These are phyloP conservation scores for Bombus breviceps DNA, from an alignment of 1,140 invertebrate species.

Conservation along the genomic window DNA sequence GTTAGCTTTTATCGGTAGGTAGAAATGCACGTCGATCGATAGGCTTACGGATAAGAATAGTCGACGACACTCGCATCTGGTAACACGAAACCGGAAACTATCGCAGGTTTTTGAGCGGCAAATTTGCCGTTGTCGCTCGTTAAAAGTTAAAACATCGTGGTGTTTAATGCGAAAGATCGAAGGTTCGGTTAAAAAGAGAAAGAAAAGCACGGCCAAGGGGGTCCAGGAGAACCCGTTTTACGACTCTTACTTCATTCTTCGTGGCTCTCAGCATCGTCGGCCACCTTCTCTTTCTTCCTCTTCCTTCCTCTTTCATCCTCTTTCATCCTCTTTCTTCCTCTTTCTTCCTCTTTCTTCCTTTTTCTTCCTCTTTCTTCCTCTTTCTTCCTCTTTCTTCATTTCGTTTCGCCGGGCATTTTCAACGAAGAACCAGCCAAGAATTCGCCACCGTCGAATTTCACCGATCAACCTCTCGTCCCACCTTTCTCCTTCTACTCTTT, in stretches of 20 bases:
- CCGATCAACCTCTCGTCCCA: background rate
- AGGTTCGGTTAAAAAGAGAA: slow-evolving; percentile 28
- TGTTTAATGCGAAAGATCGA: slow-evolving; percentile 47
- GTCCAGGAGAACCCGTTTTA: slow-evolving; percentile 63
- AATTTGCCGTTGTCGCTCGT: slow-evolving; percentile 33
- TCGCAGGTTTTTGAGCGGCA: slow-evolving; percentile 17
- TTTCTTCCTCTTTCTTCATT: slow-evolving; percentile 11
- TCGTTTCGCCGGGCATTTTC: slow-evolving; percentile 46
- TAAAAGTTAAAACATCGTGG: slow-evolving; percentile 43
- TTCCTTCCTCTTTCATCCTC: slow-evolving; percentile 9
- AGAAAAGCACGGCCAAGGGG: slow-evolving; percentile 15
- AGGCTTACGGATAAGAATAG: background rate
- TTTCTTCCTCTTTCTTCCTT: too few species aligned
- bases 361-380: background rate
- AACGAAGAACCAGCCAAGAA: slow-evolving; percentile 1
- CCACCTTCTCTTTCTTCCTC: background rate
- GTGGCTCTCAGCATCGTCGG: slow-evolving; percentile 22
- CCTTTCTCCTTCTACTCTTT: background rate
- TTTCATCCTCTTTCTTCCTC: background rate
- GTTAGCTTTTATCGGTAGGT: background rate
- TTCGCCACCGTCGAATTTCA: slow-evolving; percentile 33
- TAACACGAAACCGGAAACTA: slow-evolving; percentile 26
- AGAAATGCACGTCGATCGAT: background rate
- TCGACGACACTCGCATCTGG: background rate
- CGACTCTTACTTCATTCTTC: slow-evolving; percentile 51